Base-by-base conservation (phyloP, 2,888 invertebrate genomes). In the Aphidius colemani region DNA sequence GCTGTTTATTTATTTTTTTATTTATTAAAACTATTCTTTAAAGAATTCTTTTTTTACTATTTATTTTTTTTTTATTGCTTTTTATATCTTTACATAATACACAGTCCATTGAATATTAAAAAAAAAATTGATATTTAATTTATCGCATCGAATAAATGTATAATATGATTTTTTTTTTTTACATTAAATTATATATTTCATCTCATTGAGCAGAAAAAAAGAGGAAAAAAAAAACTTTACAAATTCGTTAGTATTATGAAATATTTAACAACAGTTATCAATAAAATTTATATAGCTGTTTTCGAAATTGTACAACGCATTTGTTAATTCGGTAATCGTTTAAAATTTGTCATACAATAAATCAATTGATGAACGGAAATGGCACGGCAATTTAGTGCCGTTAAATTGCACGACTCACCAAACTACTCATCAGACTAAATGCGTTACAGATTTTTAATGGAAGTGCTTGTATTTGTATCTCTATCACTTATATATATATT, bases 281-380 rank as follows among this genome's bases (percentile, higher is more conserved):
- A 30, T 30, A 44, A 44, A 9, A 44, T 44, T 44, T 44, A 55
- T 44, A 41, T n/a, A 44, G 8, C 55, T 11, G 30, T 55, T 55
- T 44, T 44, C 2, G 18, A 13, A 44, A 44, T 44, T 18, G 68
- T 61, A 63, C 64, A 61, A 59, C 43, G 56, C 58, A 63, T 66
- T 59, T 57, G 67, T 68, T 71, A 68, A 71, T 70, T 71, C 60
- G 66, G 66, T 71, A 69, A 67, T 72, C 67, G 66, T 57, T 30
- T 43, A 45, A 71, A 71, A 71, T 72, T 71, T 64, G 67, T 68
- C 68, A 69, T 71, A 72, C 69, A 71, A 71, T 72, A 71, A 74
- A 72, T 71, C 67, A 73, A 74, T 73, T 70, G 70, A 69, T 63
- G 61, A 61, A 63, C 64, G 67, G 57, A 66, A 71, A 68, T 69